Percentiles rank a stretch among this genome's conserved stretches.
These are phyloP conservation scores for Zaprionus kolodkinae DNA, from an alignment of 1,140 invertebrate species.

Conservation along the genomic window DNA sequence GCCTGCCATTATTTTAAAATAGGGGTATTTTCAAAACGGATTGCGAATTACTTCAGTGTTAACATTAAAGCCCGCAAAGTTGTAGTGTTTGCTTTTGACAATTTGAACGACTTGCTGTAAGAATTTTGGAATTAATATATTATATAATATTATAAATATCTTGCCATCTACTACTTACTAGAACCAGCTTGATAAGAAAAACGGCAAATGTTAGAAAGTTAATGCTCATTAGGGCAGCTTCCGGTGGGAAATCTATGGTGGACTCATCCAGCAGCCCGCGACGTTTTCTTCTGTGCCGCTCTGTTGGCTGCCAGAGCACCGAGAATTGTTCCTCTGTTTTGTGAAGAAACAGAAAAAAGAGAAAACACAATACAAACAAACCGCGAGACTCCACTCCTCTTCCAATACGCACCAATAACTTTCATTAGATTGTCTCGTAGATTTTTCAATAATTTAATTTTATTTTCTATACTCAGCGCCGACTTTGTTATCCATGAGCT, in stretches of 20 bases:
- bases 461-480: constrained; percentile 85
- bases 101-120: constrained; percentile 85
- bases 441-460: constrained; percentile 86
- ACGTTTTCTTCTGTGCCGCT: constrained; percentile 57
- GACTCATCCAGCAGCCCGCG: constrained; percentile 84
- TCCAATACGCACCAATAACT: constrained; percentile 85
- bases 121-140: too few relatives aligned
- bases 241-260: constrained; percentile 90
- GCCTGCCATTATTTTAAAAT: constrained; percentile 1
- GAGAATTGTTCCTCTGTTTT: constrained; percentile 68
- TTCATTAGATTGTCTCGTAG: constrained; percentile 86
- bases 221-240: constrained; percentile 91
- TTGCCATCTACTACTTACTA: constrained; percentile 87
- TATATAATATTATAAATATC: too few relatives aligned
- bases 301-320: constrained; percentile 68
- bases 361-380: background rate
- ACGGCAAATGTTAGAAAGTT: constrained; percentile 93
- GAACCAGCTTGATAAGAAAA: constrained; percentile 91
- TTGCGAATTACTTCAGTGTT: constrained; percentile 37
- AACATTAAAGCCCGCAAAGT: constrained; percentile 64
- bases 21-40: constrained; percentile 7
- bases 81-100: constrained; percentile 84
- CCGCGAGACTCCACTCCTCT: background rate
- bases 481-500: constrained; percentile 85
- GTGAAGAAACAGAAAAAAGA: constrained; percentile 5